Evolutionary conservation across 2,888 invertebrate genomes (phyloP).

Genomic region (Sycophila texana): DNA sequence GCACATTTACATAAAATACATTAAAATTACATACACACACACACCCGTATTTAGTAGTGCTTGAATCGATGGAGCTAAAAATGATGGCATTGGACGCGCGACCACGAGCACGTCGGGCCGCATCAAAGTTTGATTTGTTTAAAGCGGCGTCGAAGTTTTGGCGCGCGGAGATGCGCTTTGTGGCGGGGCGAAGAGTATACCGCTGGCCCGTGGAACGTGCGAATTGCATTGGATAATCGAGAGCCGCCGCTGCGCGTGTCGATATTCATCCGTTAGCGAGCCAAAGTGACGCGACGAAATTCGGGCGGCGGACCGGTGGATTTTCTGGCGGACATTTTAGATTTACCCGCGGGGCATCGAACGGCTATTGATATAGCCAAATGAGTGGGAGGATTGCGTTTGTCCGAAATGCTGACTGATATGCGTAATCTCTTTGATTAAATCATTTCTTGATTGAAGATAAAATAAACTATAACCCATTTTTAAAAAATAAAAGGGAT

Average conservation of each 20-base stretch:
- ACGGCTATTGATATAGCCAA: not conserved
- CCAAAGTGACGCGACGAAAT: conserved; percentile 13
- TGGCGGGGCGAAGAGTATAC: not conserved
- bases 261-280: conserved; percentile 25
- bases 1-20: not conserved
- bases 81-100: conserved; percentile 52
- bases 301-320: not conserved
- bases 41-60: not conserved
- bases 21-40: too few relatives aligned
- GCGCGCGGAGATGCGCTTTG: not conserved
- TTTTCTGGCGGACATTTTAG: conserved; percentile 1
- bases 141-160: conserved; percentile 52
- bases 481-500: too few relatives aligned
- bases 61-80: not conserved
- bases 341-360: conserved; percentile 8
- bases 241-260: not conserved
- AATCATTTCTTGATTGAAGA: too few relatives aligned
- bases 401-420: too few relatives aligned
- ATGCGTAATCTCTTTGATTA: too few relatives aligned
- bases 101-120: conserved; percentile 68
- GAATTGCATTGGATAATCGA: conserved; percentile 34
- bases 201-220: not conserved
- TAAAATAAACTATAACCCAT: too few relatives aligned
- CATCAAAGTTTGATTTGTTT: conserved; percentile 67
- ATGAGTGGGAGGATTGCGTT: too few relatives aligned